Base-by-base conservation (phyloP, 2,113 vertebrate species). In the Platichthys stellatus region DNA sequence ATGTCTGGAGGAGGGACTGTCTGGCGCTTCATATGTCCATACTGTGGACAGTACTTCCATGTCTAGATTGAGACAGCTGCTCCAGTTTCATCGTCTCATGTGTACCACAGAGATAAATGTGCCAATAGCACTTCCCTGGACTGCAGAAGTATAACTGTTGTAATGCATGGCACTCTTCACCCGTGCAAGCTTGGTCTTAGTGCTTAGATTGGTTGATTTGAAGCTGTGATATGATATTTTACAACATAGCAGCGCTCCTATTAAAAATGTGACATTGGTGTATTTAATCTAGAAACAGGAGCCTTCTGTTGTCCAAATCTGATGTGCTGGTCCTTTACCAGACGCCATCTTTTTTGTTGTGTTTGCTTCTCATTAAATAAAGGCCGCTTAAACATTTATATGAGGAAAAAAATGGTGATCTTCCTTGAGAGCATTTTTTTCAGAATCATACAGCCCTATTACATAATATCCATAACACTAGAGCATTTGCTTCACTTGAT, bases 11-110 rank as follows among this genome's bases (percentile, higher is more conserved):
- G 75, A 85, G 75, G 81, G 28, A 60, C 72, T 83, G 78, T 86
- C 84, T 86, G 74, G 40, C 51, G 4, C 80, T 68, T 49, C 63
- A 62, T 51, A 63, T 56, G 72, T 88, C 80, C 82, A 78, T 79
- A 65, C 75, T 81, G 85, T 40, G 20, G 53, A 76, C 80, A 76
- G 73, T 24, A 66, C 69, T 74, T 57, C 64, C 15, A 54, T 61
- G 81, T 85, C 58, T 72, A 73, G 74, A 86, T 66, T 74, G 67
- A 82, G 78, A 88, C 83, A 70, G 82, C 89, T 87, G 82, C 83
- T 80, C 60, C 2, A 1, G 77, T 65, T 64, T 69, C 47, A 63
- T 61, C 40, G 21, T 82, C 76, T 81, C 81, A 35, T 68, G 61
- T 67, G 64, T 56, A 62, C 53, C 31, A 31, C 90, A 63, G 71